A percentile compares a stretch with the other conserved stretches of the same genome.
Conservation (phyloP, 2,797 vertebrate species). For the Cossypha heuglini region DNA sequence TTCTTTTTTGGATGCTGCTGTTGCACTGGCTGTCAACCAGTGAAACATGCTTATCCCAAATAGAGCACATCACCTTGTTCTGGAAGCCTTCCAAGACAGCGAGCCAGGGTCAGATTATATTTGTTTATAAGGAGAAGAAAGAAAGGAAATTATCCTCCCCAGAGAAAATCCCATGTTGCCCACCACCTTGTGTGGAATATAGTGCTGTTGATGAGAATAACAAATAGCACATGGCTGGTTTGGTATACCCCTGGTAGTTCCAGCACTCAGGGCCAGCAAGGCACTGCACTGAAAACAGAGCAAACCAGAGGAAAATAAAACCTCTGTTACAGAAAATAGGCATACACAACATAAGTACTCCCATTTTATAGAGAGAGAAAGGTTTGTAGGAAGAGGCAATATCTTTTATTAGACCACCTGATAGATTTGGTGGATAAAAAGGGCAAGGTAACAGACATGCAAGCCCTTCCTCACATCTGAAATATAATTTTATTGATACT, state of each 20-base stretch:
- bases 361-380: not conserved
- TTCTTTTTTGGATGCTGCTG: not conserved
- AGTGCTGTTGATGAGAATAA: not conserved
- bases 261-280: not conserved
- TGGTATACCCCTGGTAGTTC: not conserved
- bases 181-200: not conserved
- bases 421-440: not conserved
- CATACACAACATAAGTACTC: not conserved
- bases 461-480: constrained; percentile 7
- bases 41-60: not conserved
- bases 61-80: not conserved
- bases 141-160: not conserved
- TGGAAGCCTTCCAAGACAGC: not conserved
- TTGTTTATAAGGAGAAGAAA: constrained; percentile 5
- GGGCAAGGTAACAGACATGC: not conserved
- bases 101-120: not conserved
- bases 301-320: constrained; percentile 1
- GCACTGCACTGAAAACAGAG: not conserved
- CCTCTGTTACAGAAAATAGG: not conserved
- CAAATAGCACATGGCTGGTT: not conserved
- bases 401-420: constrained; percentile 21
- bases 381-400: not conserved
- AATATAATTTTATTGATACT: constrained; percentile 39
- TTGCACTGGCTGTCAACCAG: not conserved
- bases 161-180: not conserved